Evolutionary conservation across 2,113 vertebrate species (phyloP).

Genomic region (Prionailurus viverrinus): DNA sequence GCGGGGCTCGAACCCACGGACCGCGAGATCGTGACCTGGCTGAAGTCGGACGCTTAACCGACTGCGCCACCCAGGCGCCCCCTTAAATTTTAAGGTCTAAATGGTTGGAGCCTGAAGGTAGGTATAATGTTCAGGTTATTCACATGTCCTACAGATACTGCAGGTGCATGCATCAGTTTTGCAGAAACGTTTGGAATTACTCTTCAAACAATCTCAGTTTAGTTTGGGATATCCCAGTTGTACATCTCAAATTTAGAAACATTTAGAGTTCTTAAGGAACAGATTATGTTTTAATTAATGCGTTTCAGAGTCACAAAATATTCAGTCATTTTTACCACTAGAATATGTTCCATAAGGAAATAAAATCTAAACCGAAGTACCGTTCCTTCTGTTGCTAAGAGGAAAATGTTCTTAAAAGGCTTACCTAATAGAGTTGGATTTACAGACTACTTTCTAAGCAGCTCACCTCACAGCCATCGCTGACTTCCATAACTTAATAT

Average conservation of each 20-base stretch:
- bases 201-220: slow-evolving; percentile 57
- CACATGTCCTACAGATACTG: not conserved
- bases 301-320: slow-evolving; percentile 81
- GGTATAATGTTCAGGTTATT: slow-evolving; percentile 16
- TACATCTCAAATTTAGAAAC: slow-evolving; percentile 56
- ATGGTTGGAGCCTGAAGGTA: not conserved
- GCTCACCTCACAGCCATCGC: slow-evolving; percentile 78
- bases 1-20: too few species aligned
- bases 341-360: slow-evolving; percentile 78
- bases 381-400: slow-evolving; percentile 78
- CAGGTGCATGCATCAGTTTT: slow-evolving; percentile 33
- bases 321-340: slow-evolving; percentile 76
- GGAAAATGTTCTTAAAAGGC: slow-evolving; percentile 79
- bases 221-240: slow-evolving; percentile 36
- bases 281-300: slow-evolving; percentile 78
- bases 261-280: slow-evolving; percentile 72
- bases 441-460: slow-evolving; percentile 74
- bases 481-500: slow-evolving; percentile 78
- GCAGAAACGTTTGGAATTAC: slow-evolving; percentile 30
- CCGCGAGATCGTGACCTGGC: too few species aligned
- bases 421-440: slow-evolving; percentile 73
- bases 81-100: not conserved
- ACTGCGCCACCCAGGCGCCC: too few species aligned
- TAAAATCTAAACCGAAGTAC: slow-evolving; percentile 77
- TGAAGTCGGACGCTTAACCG: too few species aligned